Evolutionary conservation across 2,113 vertebrate genomes (phyloP).

Genomic region (Hydrochoerus hydrochaeris): DNA sequence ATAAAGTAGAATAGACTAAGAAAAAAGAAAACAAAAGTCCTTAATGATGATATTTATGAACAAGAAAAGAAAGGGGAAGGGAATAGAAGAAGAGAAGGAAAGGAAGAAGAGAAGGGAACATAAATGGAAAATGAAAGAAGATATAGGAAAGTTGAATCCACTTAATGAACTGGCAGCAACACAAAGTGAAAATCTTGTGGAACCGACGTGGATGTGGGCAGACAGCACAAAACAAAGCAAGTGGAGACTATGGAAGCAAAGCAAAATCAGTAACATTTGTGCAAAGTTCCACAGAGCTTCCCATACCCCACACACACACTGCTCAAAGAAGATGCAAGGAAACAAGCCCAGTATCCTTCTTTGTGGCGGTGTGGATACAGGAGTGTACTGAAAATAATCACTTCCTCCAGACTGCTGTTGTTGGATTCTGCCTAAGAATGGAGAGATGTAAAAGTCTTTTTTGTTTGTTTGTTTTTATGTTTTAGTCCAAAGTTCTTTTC

Average conservation of each 20-base stretch:
- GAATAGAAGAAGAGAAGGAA: not conserved
- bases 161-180: not conserved
- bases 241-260: not conserved
- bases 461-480: not conserved
- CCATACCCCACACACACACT: not conserved
- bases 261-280: not conserved
- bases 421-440: not conserved
- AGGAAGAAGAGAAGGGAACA: not conserved
- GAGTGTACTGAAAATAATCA: not conserved
- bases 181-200: not conserved
- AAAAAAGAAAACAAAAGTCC: not conserved
- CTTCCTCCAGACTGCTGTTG: not conserved
- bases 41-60: not conserved
- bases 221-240: not conserved
- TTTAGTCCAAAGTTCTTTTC: not conserved
- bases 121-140: not conserved
- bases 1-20: not conserved
- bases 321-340: not conserved
- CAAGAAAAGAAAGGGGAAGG: not conserved
- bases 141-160: not conserved
- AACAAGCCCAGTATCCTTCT: not conserved
- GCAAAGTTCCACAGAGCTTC: not conserved
- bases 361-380: not conserved
- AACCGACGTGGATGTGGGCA: not conserved
- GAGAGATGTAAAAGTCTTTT: not conserved